phyloP scores from a whole-genome alignment of 2,797 vertebrate genomes.

The Pogonophryne albipinna region DNA sequence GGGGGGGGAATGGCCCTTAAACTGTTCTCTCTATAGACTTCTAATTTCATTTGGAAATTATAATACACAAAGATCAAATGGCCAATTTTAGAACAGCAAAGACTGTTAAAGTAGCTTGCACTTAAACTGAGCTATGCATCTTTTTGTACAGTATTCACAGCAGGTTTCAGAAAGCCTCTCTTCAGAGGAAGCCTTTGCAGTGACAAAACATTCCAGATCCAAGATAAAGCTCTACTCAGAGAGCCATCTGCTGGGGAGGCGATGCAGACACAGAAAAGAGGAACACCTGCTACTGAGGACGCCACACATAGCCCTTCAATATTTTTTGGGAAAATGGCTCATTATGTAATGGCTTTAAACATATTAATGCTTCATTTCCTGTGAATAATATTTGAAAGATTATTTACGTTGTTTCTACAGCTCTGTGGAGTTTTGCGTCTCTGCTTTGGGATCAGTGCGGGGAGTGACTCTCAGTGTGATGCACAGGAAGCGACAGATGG shows the following conservation, averaged over 20 bases:
- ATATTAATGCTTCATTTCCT: conserved; percentile 26
- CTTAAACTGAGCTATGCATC: background rate
- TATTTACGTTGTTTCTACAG: conserved; percentile 29
- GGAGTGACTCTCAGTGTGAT: conserved; percentile 49
- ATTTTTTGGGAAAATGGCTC: conserved; percentile 50
- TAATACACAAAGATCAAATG: background rate
- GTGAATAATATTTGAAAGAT: conserved; percentile 16
- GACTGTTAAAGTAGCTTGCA: background rate
- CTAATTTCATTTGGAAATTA: background rate
- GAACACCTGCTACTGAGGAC: conserved; percentile 46
- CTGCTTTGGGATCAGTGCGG: conserved; percentile 48
- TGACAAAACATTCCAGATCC: conserved; percentile 5
- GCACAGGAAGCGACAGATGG: conserved; percentile 59
- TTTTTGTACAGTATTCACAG: background rate
- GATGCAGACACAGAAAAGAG: conserved; percentile 36
- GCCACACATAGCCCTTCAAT: conserved; percentile 70
- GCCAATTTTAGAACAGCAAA: background rate
- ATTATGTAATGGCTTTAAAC: conserved; percentile 51
- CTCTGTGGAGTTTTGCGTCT: conserved; percentile 24
- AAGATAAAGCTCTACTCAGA: conserved; percentile 22
- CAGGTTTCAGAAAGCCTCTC: background rate
- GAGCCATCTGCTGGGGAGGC: conserved; percentile 41
- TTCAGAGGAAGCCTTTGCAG: conserved; percentile 30
- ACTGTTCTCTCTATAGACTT: background rate
- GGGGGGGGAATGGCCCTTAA: background rate